phyloP scores from a whole-genome alignment of 2,888 invertebrate genomes.

The Pyrochroa serraticornis region DNA sequence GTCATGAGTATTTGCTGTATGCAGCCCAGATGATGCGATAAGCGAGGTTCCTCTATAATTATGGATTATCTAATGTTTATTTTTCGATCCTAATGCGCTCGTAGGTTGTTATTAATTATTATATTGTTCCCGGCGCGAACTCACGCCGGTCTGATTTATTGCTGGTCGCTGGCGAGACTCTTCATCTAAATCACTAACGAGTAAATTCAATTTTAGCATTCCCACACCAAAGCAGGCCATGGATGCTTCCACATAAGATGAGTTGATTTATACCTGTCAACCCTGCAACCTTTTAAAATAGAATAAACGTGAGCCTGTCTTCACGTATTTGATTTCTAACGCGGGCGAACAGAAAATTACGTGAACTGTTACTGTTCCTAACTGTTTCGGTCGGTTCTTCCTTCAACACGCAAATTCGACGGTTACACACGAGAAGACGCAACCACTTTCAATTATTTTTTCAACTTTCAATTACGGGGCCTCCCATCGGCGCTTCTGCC shows the following conservation, averaged over 20 bases:
- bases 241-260: conserved; percentile 44
- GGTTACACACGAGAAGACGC: too few species aligned
- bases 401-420: too few species aligned
- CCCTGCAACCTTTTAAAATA: conserved; percentile 42
- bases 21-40: conserved; percentile 43
- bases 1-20: conserved; percentile 33
- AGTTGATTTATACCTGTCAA: conserved; percentile 51
- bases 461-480: too few species aligned
- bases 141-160: conserved; percentile 55
- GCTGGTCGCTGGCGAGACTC: conserved; percentile 41
- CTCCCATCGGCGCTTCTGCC: too few species aligned
- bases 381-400: neutral
- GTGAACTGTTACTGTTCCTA: conserved; percentile 17
- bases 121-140: conserved; percentile 55
- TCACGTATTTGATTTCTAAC: conserved; percentile 30
- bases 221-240: conserved; percentile 45
- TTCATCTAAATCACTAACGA: conserved; percentile 55
- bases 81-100: conserved; percentile 54
- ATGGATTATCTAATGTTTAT: conserved; percentile 56
- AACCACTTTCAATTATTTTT: too few species aligned
- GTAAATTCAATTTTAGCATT: conserved; percentile 55
- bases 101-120: conserved; percentile 55
- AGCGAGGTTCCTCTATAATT: conserved; percentile 50
- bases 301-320: conserved; percentile 37
- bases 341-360: conserved; percentile 9